phyloP scores from a whole-genome alignment of 1,140 invertebrate species.

The Atta cephalotes region DNA sequence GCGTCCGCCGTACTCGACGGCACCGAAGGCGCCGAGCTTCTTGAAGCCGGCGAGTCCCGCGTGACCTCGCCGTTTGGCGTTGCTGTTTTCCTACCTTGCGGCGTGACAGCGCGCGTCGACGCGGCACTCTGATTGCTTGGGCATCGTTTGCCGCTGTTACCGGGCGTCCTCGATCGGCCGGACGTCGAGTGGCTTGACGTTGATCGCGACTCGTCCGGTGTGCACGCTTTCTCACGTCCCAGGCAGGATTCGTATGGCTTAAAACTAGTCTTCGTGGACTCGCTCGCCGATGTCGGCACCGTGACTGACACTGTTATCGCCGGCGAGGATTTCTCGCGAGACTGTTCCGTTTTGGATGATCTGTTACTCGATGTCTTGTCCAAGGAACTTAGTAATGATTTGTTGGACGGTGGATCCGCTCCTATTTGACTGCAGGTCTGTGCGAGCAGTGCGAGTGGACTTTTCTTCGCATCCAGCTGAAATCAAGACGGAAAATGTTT shows the following conservation, averaged over 20 bases:
- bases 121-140: constrained; percentile 89
- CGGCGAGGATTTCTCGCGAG: constrained; percentile 88
- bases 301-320: constrained; percentile 81
- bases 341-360: constrained; percentile 88
- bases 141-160: constrained; percentile 85
- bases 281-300: constrained; percentile 77
- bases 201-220: constrained; percentile 79
- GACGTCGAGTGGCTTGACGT: constrained; percentile 81
- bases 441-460: constrained; percentile 96
- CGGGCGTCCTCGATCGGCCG: constrained; percentile 80
- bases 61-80: constrained; percentile 81
- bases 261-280: constrained; percentile 88
- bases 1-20: constrained; percentile 50
- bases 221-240: constrained; percentile 80
- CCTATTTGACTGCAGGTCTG: constrained; percentile 98
- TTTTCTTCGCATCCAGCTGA: constrained; percentile 98
- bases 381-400: constrained; percentile 88
- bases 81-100: constrained; percentile 86
- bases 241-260: constrained; percentile 91
- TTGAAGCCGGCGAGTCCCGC: constrained; percentile 85
- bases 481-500: constrained; percentile 82
- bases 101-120: constrained; percentile 88
- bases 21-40: constrained; percentile 72
- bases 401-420: constrained; percentile 92
- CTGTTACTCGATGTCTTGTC: constrained; percentile 88